Evolutionary conservation across 2,888 invertebrate genomes (phyloP), one percentile per base, ranked within the genome.

Genomic region (Lithophane ornitopus): DNA sequence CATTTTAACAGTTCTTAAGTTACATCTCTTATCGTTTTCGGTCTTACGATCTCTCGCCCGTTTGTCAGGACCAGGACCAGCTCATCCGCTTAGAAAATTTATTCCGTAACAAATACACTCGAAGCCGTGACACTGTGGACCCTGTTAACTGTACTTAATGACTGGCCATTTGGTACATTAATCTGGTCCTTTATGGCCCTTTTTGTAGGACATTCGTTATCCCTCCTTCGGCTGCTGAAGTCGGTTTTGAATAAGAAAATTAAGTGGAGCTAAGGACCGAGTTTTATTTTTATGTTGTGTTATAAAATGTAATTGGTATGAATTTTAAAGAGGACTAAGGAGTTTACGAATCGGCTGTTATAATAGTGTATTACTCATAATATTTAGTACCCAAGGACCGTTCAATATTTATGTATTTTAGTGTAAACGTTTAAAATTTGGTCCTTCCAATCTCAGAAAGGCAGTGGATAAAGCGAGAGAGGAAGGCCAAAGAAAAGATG

Each of bases 101-200:
- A 92, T 92, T 91, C 86, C 83, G 88, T 89, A 91, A 89, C 89
- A 88, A 89, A 89, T 91, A 90, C 88, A 91, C 90, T 83, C 80
- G 85, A 84, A 76, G 87, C 84, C 87, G 65, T 89, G 90, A 90
- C 91, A 90, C 88, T 87, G 90, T 89, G 90, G 90, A 92, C 90
- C 89, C 82, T 91, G 92, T 90, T 92, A 92, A 92, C 91, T 92
- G 91, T 89, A 90, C 89, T 89, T 93, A 93, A 94, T 93, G 92
- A 90, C 91, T 90, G 92, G 89, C 88, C 91, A 89, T 92, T 91
- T 89, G 85, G 83, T 89, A 90, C 93, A 93, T 93, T 93, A 93
- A 93, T 93, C 89, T 88, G 90, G 89, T 87, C 90, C 87, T 89
- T 91, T 89, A 89, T 87, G 81, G 85, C 85, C 85, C 88, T 91